Conservation (phyloP, 53 echinoderm and acorn worm species). For the Actinopyga echinites region DNA sequence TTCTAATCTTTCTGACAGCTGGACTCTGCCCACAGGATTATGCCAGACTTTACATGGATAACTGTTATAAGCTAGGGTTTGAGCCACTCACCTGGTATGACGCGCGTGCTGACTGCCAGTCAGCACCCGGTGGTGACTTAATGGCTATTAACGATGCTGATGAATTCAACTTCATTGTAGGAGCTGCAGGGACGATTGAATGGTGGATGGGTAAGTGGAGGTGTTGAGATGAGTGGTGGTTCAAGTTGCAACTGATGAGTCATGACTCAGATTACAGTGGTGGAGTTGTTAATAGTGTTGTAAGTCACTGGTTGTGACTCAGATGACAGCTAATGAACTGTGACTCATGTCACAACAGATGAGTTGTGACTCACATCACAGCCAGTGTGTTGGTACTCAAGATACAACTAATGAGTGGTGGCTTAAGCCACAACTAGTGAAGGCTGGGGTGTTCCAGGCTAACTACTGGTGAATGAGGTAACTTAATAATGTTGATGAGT, state of each 20-base stretch:
- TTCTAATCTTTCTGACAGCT: not conserved
- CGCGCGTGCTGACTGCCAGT: constrained; percentile 66
- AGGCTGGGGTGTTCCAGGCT: too few relatives aligned
- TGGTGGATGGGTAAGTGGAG: constrained; percentile 69
- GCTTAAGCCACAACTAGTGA: too few relatives aligned
- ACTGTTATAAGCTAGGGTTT: constrained; percentile 63
- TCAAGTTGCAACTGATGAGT: not conserved
- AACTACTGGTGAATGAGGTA: too few relatives aligned
- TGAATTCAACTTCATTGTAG: constrained; percentile 42
- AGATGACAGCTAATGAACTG: too few relatives aligned
- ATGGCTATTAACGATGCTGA: constrained; percentile 54
- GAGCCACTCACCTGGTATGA: constrained; percentile 54
- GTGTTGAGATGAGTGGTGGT: not conserved
- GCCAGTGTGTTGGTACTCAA: too few relatives aligned
- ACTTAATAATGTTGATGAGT: too few relatives aligned
- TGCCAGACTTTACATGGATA: constrained; percentile 29
- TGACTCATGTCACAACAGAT: too few relatives aligned
- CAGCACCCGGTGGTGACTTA: constrained; percentile 48
- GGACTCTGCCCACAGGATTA: constrained; percentile 60
- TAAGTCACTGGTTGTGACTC: too few relatives aligned
- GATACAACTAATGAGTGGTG: too few relatives aligned
- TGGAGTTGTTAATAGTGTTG: too few relatives aligned
- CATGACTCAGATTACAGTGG: too few relatives aligned
- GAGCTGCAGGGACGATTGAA: constrained; percentile 7
- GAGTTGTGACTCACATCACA: too few relatives aligned